Evolutionary conservation across 2,888 invertebrate genomes (phyloP).

Genomic region (Ganaspis brasiliensis): DNA sequence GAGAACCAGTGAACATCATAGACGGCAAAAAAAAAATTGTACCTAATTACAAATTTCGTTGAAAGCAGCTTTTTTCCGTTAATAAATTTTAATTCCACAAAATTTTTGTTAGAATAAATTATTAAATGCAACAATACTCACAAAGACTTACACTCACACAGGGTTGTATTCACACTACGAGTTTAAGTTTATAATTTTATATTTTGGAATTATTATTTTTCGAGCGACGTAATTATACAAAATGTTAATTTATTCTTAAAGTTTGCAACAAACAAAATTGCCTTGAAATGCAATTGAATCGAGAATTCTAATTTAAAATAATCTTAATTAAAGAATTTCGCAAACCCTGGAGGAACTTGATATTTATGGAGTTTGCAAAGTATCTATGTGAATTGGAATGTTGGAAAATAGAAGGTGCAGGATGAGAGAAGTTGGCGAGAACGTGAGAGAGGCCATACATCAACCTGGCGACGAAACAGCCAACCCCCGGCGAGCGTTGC

Average conservation of each 20-base stretch:
- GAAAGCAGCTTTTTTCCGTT: too few species aligned
- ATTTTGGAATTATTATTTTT: too few species aligned
- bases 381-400: constrained; percentile 31
- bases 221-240: constrained; percentile 16
- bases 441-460: constrained; percentile 70
- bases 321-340: constrained; percentile 3
- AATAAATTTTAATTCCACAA: too few species aligned
- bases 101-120: too few species aligned
- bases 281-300: neutral
- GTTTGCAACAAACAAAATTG: neutral
- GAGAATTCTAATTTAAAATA: neutral
- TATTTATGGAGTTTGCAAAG: constrained; percentile 45
- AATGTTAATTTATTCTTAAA: neutral
- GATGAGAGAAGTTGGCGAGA: constrained; percentile 52
- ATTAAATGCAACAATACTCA: too few species aligned
- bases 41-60: too few species aligned
- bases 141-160: too few species aligned
- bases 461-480: constrained; percentile 77
- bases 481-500: constrained; percentile 77
- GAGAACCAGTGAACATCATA: constrained; percentile 49
- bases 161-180: too few species aligned
- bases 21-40: too few species aligned
- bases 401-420: constrained; percentile 39
- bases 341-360: constrained; percentile 29
- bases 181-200: too few species aligned